These are phyloP conservation scores for Chymomyza costata DNA, from an alignment of 1,140 invertebrate species.

Conservation along the genomic window DNA sequence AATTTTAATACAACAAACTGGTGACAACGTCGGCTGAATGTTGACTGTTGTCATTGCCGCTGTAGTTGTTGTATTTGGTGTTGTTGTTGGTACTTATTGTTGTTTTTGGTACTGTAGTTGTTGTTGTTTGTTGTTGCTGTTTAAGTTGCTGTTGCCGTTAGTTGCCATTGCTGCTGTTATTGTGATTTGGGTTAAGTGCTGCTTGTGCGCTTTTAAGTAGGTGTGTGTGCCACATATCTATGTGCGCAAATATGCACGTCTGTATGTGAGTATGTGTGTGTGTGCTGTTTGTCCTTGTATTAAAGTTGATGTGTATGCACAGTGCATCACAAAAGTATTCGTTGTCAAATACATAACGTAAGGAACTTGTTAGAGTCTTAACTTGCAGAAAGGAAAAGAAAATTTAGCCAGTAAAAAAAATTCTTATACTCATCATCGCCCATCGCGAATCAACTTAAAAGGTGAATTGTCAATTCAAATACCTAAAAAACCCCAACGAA, in stretches of 20 bases:
- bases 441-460: too few species aligned
- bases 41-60: conserved; percentile 44
- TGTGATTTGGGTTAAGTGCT: conserved; percentile 71
- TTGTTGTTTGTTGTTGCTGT: conserved; percentile 31
- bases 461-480: too few species aligned
- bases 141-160: conserved; percentile 22
- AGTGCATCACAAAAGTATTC: conserved; percentile 3
- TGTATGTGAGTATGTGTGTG: conserved; percentile 5
- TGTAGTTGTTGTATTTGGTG: too few species aligned
- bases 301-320: too few species aligned
- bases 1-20: conserved; percentile 54
- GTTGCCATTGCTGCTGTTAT: conserved; percentile 22
- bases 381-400: too few species aligned
- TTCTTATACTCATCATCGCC: too few species aligned
- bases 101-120: conserved; percentile 29
- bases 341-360: too few species aligned
- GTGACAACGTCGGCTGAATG: conserved; percentile 43
- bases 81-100: conserved; percentile 35
- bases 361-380: too few species aligned
- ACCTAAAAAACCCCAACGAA: too few species aligned
- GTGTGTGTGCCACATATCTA: conserved; percentile 20
- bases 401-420: too few species aligned
- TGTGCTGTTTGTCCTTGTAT: conserved; percentile 46
- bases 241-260: background rate
- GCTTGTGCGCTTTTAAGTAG: conserved; percentile 68